Conservation (phyloP, 2,888 invertebrate genomes). For the Dromius quadrimaculatus region DNA sequence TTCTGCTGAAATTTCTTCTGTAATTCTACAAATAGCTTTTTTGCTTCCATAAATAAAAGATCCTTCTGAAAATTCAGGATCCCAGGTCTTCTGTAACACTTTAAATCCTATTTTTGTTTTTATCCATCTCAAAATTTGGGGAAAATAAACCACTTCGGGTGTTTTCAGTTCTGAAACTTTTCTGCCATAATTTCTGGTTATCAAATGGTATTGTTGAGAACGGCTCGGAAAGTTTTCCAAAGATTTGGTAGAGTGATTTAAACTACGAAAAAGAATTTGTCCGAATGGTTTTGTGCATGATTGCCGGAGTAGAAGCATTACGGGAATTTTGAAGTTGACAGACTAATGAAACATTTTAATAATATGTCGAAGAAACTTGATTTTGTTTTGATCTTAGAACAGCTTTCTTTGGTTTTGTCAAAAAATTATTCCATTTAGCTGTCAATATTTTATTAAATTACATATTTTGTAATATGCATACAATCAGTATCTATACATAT, state of each 20-base stretch:
- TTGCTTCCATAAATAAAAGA: constrained; percentile 65
- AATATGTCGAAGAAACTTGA: neutral
- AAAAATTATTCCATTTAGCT: neutral
- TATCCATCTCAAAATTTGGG: constrained; percentile 64
- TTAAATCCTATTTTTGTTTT: constrained; percentile 64
- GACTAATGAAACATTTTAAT: neutral
- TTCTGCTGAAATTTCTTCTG: constrained; percentile 62
- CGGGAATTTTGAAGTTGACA: constrained; percentile 19
- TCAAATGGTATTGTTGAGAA: constrained; percentile 7
- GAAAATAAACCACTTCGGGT: constrained; percentile 64
- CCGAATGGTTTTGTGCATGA: neutral
- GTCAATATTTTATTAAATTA: neutral
- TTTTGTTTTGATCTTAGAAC: constrained; percentile 5
- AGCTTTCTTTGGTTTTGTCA: neutral
- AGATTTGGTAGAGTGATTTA: no score
- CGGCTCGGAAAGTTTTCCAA: neutral
- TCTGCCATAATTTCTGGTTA: constrained; percentile 1
- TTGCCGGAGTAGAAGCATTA: neutral
- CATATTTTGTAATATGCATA: no score
- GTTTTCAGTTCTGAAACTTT: constrained; percentile 57
- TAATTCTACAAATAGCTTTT: constrained; percentile 63
- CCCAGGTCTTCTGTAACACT: constrained; percentile 63
- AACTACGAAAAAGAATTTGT: neutral
- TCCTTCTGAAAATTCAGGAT: constrained; percentile 66
- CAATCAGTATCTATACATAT: no score